A percentile compares a stretch with the other conserved stretches of the same genome.
Evolutionary conservation across 2,113 vertebrate genomes (phyloP).

Genomic region (Hemiprocne comata): DNA sequence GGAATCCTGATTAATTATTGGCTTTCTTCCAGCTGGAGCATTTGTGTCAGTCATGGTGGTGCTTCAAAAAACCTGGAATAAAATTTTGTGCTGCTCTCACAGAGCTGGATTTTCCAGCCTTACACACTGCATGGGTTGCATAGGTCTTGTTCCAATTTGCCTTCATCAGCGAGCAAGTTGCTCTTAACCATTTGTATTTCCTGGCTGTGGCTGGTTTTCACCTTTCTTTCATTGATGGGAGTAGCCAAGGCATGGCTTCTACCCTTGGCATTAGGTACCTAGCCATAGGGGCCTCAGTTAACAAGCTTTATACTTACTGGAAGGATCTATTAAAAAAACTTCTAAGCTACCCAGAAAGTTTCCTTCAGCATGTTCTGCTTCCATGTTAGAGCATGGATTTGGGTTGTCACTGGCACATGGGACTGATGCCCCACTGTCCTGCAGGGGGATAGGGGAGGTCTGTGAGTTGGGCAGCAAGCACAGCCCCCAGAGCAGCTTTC

Average conservation of each 20-base stretch:
- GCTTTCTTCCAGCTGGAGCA: slow-evolving; percentile 26
- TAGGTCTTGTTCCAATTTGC: not conserved
- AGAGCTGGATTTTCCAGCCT: not conserved
- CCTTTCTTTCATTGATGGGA: not conserved
- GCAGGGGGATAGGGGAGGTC: not conserved
- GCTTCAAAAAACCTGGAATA: not conserved
- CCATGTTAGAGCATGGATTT: not conserved
- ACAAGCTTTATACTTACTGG: not conserved
- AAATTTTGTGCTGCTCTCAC: not conserved
- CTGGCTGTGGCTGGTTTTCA: not conserved
- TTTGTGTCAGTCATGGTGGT: slow-evolving; percentile 24
- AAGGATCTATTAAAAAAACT: not conserved
- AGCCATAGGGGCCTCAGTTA: not conserved
- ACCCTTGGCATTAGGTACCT: not conserved
- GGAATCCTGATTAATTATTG: slow-evolving; percentile 16
- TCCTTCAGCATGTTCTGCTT: not conserved
- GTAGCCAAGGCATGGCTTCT: not conserved
- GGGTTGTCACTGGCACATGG: rapidly evolving
- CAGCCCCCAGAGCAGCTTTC: not conserved
- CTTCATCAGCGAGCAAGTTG: not conserved
- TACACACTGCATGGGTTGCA: not conserved
- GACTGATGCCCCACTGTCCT: not conserved
- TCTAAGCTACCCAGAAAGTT: not conserved
- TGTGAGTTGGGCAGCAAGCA: not conserved
- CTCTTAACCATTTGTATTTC: not conserved